A percentile compares a stretch with the other conserved stretches of the same genome.
These are phyloP conservation scores for Ceramica pisi DNA, from an alignment of 2,888 invertebrate species.

Conservation along the genomic window DNA sequence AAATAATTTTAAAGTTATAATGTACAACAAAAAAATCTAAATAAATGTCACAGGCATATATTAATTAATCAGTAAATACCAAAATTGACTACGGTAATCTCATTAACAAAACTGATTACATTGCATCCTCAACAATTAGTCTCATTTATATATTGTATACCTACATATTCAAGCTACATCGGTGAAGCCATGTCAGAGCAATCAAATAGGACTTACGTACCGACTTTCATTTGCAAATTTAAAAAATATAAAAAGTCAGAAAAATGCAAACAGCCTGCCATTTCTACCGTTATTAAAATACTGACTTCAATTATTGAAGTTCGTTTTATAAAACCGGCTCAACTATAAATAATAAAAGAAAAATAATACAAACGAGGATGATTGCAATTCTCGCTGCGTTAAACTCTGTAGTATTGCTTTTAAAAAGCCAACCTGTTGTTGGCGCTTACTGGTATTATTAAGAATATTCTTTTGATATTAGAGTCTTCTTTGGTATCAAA, in stretches of 20 bases:
- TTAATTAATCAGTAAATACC: background rate
- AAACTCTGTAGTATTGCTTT: constrained; percentile 38
- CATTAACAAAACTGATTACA: too few species aligned
- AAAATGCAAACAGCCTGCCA: background rate
- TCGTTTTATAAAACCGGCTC: constrained; percentile 30
- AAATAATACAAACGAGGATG: constrained; percentile 37
- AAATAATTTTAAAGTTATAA: background rate
- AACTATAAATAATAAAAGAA: constrained; percentile 23
- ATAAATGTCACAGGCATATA: background rate
- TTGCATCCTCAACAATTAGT: too few species aligned
- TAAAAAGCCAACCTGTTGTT: constrained; percentile 55
- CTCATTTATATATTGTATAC: too few species aligned
- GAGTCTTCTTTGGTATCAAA: constrained; percentile 27
- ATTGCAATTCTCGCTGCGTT: constrained; percentile 32
- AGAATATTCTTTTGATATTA: constrained; percentile 49
- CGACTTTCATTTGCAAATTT: background rate
- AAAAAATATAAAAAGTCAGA: background rate
- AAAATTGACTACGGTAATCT: constrained; percentile 2
- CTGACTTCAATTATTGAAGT: constrained; percentile 12
- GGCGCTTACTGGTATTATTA: constrained; percentile 42
- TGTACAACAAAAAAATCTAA: background rate
- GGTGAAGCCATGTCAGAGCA: too few species aligned
- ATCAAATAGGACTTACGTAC: background rate
- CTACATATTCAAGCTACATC: background rate
- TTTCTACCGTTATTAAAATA: background rate